Base-by-base conservation (phyloP, 1,140 invertebrate species). In the Parasteatoda tepidariorum region DNA sequence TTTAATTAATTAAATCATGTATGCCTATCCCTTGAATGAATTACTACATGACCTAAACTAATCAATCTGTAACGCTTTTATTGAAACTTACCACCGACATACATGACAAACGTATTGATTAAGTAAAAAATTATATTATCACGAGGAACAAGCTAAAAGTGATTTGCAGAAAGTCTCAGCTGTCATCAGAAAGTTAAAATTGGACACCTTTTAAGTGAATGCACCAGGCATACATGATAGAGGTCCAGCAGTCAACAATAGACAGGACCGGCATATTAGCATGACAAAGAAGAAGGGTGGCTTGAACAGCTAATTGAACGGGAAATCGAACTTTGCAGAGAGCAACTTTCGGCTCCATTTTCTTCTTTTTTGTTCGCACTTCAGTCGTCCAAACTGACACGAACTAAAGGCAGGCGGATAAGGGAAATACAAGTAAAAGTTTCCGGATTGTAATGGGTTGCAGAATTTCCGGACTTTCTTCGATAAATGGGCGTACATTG, bases 161-260 rank as follows among this genome's bases (percentile, higher is more conserved):
- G n/a, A n/a, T n/a, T n/a, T n/a, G n/a, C n/a, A n/a, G n/a, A 22
- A 67, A 68, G 38, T 34, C 68, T 71, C 68, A 71, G 41, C 26
- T 55, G 41, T 30, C 26, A 26, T 28, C 68, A 30, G 22, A 31
- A 22, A 3, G 38, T 59, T 31, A 33, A 68, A 68, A 33, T 31
- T 41, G 5, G 6, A 41, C 33, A 68, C 66, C 64, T 68, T 34
- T 24, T 34, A 33, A 28, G n/a, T 41, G 22, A 3, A 18, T 48
- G 15, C 24, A n/a, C 48, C 26, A 18, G 48, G 68, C 48, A 71
- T 71, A 71, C 41, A 4, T 15, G 55, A 71, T 71, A 48, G 55
- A 28, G 26, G 34, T 26, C 66, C 66, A 26, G 57, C 57, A 9
- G 57, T 59, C 57, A 71, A 71, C 68, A 71, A 71, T 22, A 13